Conservation (phyloP, 2,113 vertebrate species). For the Mus musculus region GRCm39 chr3:135406001-135406500, state of each 20-base stretch:
- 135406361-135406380: not conserved
- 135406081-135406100: not conserved
- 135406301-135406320: not conserved
- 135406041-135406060: not conserved
- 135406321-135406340: not conserved
- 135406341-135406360: not conserved
- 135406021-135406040: slow-evolving; percentile 4
- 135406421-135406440: not conserved
- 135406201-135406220: no score
- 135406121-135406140: not conserved
- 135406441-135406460: not conserved
- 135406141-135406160: not conserved
- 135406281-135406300: not conserved
- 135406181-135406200: no score
- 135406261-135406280: slow-evolving; percentile 14
- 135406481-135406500: not conserved
- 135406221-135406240: slow-evolving; percentile 6
- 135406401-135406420: not conserved
- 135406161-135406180: no score
- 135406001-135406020: not conserved
- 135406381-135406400: not conserved
- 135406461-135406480: not conserved
- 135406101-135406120: not conserved
- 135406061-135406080: no score
- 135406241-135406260: slow-evolving; percentile 18